phyloP scores from a whole-genome alignment of 2,113 vertebrate genomes.

The Sterna hirundo region DNA sequence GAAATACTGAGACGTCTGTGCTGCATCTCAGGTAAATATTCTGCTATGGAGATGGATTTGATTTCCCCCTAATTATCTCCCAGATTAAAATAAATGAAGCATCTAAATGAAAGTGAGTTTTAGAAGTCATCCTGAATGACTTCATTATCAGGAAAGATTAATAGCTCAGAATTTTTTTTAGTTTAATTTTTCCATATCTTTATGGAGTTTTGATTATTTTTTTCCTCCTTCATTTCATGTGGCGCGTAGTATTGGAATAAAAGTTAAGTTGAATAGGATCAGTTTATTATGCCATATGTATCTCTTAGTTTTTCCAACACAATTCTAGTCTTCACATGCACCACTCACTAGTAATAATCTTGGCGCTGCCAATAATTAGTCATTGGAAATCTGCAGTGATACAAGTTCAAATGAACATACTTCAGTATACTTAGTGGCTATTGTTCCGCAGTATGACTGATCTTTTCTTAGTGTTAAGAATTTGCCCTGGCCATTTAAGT shows the following conservation, averaged over 20 bases:
- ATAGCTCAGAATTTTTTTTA: conserved; percentile 4
- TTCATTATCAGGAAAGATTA: conserved; percentile 63
- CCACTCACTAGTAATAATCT: background rate
- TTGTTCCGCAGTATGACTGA: background rate
- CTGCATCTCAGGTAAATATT: conserved; percentile 55
- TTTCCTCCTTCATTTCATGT: background rate
- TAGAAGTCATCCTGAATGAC: conserved; percentile 56
- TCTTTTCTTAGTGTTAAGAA: background rate
- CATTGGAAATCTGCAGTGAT: background rate
- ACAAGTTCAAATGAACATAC: background rate
- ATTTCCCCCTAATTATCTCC: conserved; percentile 73
- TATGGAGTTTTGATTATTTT: background rate
- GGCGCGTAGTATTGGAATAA: background rate
- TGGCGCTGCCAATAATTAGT: background rate
- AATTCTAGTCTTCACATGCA: background rate
- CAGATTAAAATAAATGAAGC: conserved; percentile 75
- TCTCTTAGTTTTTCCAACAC: background rate
- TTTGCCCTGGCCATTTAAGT: background rate
- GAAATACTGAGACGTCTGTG: background rate
- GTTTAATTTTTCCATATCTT: conserved; percentile 41
- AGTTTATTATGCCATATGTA: background rate
- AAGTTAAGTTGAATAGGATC: background rate
- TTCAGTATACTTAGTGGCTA: background rate
- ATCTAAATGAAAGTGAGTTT: conserved; percentile 66
- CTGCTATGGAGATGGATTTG: conserved; percentile 57